A percentile compares a stretch with the other conserved stretches of the same genome.
phyloP scores from a whole-genome alignment of 1,140 invertebrate species.

The Zaprionus davidi region DNA sequence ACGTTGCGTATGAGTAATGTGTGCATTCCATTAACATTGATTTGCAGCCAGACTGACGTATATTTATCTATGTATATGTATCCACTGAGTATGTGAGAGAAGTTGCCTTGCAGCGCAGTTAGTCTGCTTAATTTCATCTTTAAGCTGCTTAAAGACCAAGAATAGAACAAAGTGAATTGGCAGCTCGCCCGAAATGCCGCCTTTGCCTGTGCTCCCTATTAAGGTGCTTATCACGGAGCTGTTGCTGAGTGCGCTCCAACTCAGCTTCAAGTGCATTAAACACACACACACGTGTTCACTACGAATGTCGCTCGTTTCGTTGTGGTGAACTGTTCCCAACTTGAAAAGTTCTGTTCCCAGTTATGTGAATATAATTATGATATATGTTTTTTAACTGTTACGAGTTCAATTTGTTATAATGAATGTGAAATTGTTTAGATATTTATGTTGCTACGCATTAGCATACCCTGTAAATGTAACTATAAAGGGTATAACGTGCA shows the following conservation, averaged over 20 bases:
- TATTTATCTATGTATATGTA: slow-evolving; percentile 3
- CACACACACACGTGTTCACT: background rate
- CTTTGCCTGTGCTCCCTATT: background rate
- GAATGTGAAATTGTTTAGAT: background rate
- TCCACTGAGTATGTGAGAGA: background rate
- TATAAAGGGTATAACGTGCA: too few species aligned
- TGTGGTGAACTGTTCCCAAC: background rate
- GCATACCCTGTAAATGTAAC: background rate
- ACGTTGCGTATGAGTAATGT: slow-evolving; percentile 76
- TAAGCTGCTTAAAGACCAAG: slow-evolving; percentile 20
- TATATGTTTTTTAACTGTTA: background rate
- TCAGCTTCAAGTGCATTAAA: background rate
- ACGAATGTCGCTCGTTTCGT: background rate
- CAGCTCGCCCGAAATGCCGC: background rate
- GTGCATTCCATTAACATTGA: slow-evolving; percentile 80
- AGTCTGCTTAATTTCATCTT: slow-evolving; percentile 24
- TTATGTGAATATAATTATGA: background rate
- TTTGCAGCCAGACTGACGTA: slow-evolving; percentile 39
- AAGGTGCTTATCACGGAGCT: slow-evolving; percentile 5
- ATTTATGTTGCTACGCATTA: background rate
- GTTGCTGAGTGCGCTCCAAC: background rate
- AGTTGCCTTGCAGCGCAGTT: slow-evolving; percentile 4
- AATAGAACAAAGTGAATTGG: background rate
- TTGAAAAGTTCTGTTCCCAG: background rate
- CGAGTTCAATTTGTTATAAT: background rate